These are phyloP conservation scores for Athalia circularis DNA, from an alignment of 2,888 invertebrate genomes.

Conservation along the genomic window DNA sequence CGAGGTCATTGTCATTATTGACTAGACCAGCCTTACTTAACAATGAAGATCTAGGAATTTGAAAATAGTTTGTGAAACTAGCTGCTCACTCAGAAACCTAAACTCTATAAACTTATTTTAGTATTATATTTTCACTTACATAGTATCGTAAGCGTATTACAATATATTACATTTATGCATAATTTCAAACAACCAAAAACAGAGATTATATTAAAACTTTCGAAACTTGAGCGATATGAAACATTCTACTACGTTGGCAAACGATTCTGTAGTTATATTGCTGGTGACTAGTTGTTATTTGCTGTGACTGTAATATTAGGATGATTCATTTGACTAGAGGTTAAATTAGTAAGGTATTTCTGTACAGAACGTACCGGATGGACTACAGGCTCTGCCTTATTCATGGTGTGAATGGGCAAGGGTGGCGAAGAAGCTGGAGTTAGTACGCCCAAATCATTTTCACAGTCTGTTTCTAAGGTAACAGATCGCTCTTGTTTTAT, in stretches of 20 bases:
- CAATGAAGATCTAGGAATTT: neutral
- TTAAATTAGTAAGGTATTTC: constrained; percentile 55
- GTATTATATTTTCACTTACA: constrained; percentile 18
- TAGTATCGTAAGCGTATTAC: constrained; percentile 7
- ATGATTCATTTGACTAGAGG: constrained; percentile 51
- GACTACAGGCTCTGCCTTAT: constrained; percentile 49
- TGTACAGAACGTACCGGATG: constrained; percentile 52
- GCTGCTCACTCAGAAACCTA: constrained; percentile 13
- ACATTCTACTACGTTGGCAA: constrained; percentile 28
- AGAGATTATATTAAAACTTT: constrained; percentile 25
- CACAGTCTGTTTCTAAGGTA: constrained; percentile 57
- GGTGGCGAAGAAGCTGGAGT: constrained; percentile 69
- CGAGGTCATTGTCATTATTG: too few relatives aligned
- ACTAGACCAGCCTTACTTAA: neutral
- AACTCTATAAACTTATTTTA: neutral
- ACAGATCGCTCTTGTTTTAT: constrained; percentile 62
- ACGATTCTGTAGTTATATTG: neutral
- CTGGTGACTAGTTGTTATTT: constrained; percentile 37
- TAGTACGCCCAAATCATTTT: constrained; percentile 64
- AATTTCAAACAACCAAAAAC: constrained; percentile 23
- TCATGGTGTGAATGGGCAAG: constrained; percentile 53
- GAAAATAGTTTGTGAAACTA: constrained; percentile 19
- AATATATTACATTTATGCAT: constrained; percentile 30
- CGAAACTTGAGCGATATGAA: constrained; percentile 33
- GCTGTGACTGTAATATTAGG: constrained; percentile 49